Evolutionary conservation across 1,140 invertebrate genomes (phyloP).

Genomic region (Zaprionus inermis): DNA sequence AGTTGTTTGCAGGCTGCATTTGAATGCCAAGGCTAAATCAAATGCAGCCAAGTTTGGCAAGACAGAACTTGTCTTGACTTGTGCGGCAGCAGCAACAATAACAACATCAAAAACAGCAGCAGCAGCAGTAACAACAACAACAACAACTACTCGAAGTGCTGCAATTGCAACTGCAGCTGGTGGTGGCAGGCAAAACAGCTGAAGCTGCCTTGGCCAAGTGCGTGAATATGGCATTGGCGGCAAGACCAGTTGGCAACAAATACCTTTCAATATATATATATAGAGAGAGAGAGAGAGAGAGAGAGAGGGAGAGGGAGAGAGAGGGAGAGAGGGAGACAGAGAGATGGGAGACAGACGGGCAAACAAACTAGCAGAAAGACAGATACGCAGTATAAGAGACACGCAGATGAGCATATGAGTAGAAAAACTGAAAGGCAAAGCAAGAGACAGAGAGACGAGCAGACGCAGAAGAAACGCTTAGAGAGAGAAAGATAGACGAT

Average conservation of each 20-base stretch:
- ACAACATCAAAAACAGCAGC: neutral
- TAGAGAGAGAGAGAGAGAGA: neutral
- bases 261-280: slow-evolving; percentile 22
- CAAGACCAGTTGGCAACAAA: slow-evolving; percentile 39
- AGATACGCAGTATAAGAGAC: neutral
- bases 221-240: slow-evolving; percentile 35
- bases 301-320: neutral
- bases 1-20: slow-evolving; percentile 26
- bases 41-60: slow-evolving; percentile 35
- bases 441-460: neutral
- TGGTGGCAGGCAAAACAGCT: slow-evolving; percentile 6
- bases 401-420: neutral
- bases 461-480: neutral
- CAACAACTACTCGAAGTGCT: slow-evolving; percentile 2
- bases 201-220: slow-evolving; percentile 10
- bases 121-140: neutral
- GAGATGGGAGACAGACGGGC: neutral
- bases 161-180: slow-evolving; percentile 20
- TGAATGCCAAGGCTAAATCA: slow-evolving; percentile 37
- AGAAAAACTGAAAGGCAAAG: neutral
- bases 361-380: neutral
- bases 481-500: neutral
- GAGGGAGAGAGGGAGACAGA: neutral
- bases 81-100: neutral
- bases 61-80: slow-evolving; percentile 51